These are phyloP conservation scores for Vidua macroura DNA, from an alignment of 2,113 vertebrate genomes.

Conservation along the genomic window DNA sequence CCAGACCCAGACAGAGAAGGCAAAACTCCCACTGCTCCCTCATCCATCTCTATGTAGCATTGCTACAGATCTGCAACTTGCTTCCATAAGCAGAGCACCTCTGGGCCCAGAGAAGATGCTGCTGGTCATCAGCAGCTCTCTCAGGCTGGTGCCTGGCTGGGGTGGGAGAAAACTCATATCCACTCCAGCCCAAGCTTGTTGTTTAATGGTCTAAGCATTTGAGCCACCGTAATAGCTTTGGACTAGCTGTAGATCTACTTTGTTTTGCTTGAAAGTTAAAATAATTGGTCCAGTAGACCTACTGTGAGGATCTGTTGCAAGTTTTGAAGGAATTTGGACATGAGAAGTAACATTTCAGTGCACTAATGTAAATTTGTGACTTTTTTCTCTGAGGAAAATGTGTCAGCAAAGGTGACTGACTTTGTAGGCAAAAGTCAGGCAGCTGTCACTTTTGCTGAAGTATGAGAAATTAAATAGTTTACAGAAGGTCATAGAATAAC, in stretches of 20 bases:
- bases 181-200: rapidly evolving
- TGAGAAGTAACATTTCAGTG: background rate
- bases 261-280: background rate
- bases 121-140: background rate
- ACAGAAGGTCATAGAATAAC: background rate
- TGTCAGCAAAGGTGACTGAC: background rate
- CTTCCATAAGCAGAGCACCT: rapidly evolving
- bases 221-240: background rate
- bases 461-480: background rate
- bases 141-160: rapidly evolving
- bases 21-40: rapidly evolving
- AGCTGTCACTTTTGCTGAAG: background rate
- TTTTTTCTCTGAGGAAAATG: background rate
- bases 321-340: background rate
- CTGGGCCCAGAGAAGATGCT: rapidly evolving
- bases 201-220: rapidly evolving
- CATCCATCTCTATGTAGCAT: rapidly evolving
- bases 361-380: rapidly evolving
- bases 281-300: rapidly evolving
- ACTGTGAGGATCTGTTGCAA: background rate
- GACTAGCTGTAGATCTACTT: rapidly evolving
- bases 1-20: rapidly evolving
- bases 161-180: rapidly evolving
- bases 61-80: background rate
- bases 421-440: background rate